Conservation (phyloP, 2,113 vertebrate genomes). For the Eulemur macaco region DNA sequence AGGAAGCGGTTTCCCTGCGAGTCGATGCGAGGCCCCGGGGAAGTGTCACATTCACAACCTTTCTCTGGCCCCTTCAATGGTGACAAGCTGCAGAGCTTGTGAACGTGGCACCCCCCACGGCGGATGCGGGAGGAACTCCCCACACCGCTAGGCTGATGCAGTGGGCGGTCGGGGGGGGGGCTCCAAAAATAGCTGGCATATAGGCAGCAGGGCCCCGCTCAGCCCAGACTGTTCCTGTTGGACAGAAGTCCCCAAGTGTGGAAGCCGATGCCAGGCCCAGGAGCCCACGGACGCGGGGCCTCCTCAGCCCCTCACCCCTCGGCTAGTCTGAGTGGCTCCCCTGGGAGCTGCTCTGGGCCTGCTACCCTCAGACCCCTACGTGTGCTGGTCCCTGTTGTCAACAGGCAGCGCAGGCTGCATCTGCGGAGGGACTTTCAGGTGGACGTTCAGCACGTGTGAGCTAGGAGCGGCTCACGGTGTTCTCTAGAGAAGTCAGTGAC, state of each 20-base stretch:
- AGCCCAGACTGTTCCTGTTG: not conserved
- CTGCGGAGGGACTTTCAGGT: fast-evolving
- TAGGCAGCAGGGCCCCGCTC: not conserved
- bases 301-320: not conserved
- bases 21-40: not conserved
- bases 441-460: not conserved
- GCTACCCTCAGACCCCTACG: fast-evolving
- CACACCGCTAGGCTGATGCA: not conserved
- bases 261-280: not conserved
- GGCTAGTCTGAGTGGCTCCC: not conserved
- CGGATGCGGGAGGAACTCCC: conserved; percentile 13
- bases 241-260: not conserved
- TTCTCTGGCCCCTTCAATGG: conserved; percentile 56
- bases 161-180: not conserved
- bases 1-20: conserved; percentile 71
- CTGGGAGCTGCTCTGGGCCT: not conserved
- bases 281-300: too few relatives aligned
- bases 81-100: conserved; percentile 69
- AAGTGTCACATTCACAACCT: not conserved
- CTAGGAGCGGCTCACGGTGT: fast-evolving
- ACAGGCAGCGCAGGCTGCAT: fast-evolving
- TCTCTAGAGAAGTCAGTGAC: not conserved
- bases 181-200: not conserved
- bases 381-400: fast-evolving
- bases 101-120: not conserved